Evolutionary conservation across 2,797 vertebrate genomes (phyloP), one percentile per base, ranked within the genome.

Genomic region (Poecile montanus): DNA sequence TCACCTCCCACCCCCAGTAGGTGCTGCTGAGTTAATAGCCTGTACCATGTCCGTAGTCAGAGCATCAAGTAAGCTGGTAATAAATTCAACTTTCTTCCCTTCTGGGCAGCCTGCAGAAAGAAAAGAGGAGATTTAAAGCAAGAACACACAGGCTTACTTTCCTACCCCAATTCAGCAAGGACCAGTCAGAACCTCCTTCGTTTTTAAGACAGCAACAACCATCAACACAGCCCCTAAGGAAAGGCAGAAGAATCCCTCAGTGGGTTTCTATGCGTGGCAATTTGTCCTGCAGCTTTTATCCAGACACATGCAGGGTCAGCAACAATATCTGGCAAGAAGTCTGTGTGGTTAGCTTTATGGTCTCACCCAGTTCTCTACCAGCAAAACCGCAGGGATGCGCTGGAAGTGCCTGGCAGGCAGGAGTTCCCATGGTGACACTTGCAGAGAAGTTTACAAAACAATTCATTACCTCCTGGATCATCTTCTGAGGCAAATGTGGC

Each of bases 11-110:
- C 98, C 99, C 98, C 99, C 98, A 97, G 99, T 98, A 97, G 99
- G 99, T 89, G 98, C 98, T 95, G 99, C 99, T 85, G 99, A 99
- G 98, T 99, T 99, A 98, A 99, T 99, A 95, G 99, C 99, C 91
- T 99, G 99, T 95, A 99, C 99, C 99, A 99, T 99, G 98, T 99
- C 99, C 32, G 99, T 99, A 95, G 99, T 99, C 93, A 99, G 98
- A 68, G 99, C 99, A 86, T 99, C 99, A 97, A 99, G 98, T 74
- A 99, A 97, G 97, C 99, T 99, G 91, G 99, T 99, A 97, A 99
- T 99, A 96, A 99, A 99, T 97, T 99, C 99, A 96, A 98, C 96
- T 97, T 99, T 99, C 98, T 99, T 99, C 71, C 98, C 99, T 94
- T 99, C 99, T 42, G 99, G 99, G 92, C 99, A 99, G 90, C 99